Percentiles rank a stretch among this genome's conserved stretches.
Evolutionary conservation across 2,888 invertebrate genomes (phyloP).

Genomic region (Macrosoma leucophasiata): DNA sequence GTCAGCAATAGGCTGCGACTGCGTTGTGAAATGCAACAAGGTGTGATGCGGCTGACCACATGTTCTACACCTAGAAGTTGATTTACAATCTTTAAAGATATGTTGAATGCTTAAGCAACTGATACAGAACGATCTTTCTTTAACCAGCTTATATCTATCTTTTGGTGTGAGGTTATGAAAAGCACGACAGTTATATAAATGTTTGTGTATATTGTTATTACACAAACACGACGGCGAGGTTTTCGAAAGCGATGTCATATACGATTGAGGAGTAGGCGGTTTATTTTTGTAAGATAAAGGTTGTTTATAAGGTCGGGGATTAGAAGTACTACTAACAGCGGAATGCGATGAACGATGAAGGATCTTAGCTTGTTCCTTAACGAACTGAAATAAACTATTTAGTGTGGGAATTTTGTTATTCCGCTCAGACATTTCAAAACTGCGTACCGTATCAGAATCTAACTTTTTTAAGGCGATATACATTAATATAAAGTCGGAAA

Average conservation of each 20-base stretch:
- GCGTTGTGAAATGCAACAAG: slow-evolving; percentile 6
- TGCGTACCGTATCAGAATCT: slow-evolving; percentile 12
- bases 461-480: slow-evolving; percentile 17
- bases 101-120: slow-evolving; percentile 6
- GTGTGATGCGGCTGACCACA: slow-evolving; percentile 5
- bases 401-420: slow-evolving; percentile 3
- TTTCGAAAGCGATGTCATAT: neutral
- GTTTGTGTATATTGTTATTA: slow-evolving; percentile 1
- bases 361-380: slow-evolving; percentile 5
- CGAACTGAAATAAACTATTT: slow-evolving; percentile 3
- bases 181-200: slow-evolving; percentile 6
- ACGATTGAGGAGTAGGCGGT: slow-evolving; percentile 1
- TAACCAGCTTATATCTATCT: slow-evolving; percentile 2
- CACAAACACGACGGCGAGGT: slow-evolving; percentile 1
- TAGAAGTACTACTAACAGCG: too few relatives aligned
- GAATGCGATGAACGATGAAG: neutral
- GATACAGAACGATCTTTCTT: slow-evolving; percentile 1
- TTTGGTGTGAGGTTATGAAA: slow-evolving; percentile 5
- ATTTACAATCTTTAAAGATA: slow-evolving; percentile 1
- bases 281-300: too few relatives aligned
- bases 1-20: too few relatives aligned
- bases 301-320: too few relatives aligned
- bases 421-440: slow-evolving; percentile 13
- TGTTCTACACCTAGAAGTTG: slow-evolving; percentile 1
- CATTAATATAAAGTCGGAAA: slow-evolving; percentile 15